Evolutionary conservation across 2,113 vertebrate species (phyloP), one percentile per base, ranked within the genome.

Genomic region (Clarias macrocephalus): DNA sequence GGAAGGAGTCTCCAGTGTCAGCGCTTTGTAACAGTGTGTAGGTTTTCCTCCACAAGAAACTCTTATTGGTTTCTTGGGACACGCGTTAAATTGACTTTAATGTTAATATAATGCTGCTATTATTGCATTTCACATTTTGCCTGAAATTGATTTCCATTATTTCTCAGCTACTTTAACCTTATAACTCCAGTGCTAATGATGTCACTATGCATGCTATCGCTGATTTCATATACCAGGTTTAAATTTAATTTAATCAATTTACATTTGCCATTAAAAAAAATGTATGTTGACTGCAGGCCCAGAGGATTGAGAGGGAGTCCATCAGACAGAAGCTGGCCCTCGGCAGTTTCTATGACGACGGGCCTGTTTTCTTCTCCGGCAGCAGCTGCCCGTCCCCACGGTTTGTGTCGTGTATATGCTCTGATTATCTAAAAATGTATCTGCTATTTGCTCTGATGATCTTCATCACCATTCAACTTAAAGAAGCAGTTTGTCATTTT

Each of bases 321-420:
- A 99, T 99, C 95, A 94, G 98, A 93, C 98, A 99, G 96, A 99
- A 99, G 95, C 94, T 99, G 95, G 98, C 98, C 25, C 95, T 99
- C 82, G 98, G 98, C 91, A 98, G 98, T 96, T 99, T 99, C 96
- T 99, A 99, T 91, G 98, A 99, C 87, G 98, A 99, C 94, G 98
- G 98, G 92, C 98, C 97, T 0, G 97, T 97, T 91, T 97, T 99
- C 91, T 99, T 98, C 88, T 96, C 97, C 86, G 96, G 97, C 95
- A 98, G 96, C 88, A 98, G 95, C 5, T 96, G 96, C 92, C 95
- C 95, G 21, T 97, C 97, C 88, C 97, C 97, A 70, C 95, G 97
- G 98, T 99, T 30, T 89, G 37, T 86, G 82, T 87, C 19, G 60
- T 25, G 66, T 63, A 5, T 54, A 42, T 66, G 65, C n/a, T 60